Percentiles rank a stretch among this genome's conserved stretches.
Conservation (phyloP, 2,113 vertebrate species). For the Pelusios castaneus region DNA sequence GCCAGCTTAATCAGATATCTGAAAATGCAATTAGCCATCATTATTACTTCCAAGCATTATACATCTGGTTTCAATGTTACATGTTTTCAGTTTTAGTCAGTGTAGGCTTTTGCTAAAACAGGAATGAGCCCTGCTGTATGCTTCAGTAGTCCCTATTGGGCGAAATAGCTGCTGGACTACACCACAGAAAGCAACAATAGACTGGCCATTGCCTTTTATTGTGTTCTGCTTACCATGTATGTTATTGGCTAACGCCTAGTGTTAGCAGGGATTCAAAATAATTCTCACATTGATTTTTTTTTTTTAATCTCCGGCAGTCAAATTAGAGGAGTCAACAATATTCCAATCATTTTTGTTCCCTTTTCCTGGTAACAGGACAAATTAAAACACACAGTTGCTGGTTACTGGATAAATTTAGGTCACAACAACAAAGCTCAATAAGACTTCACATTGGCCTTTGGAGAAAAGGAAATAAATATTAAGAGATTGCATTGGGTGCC, state of each 20-base stretch:
- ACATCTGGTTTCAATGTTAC: background rate
- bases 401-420: constrained; percentile 41
- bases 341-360: background rate
- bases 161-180: background rate
- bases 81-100: background rate
- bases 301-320: constrained; percentile 15
- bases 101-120: background rate
- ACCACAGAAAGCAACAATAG: background rate
- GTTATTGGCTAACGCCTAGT: background rate
- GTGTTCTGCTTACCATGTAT: background rate
- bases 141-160: background rate
- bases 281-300: constrained; percentile 17
- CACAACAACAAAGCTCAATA: constrained; percentile 35
- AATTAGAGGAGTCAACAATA: constrained; percentile 23
- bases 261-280: background rate
- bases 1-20: constrained; percentile 18
- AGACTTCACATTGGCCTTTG: constrained; percentile 48
- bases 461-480: constrained; percentile 43
- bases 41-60: background rate
- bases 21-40: constrained; percentile 16
- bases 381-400: background rate
- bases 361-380: constrained; percentile 49
- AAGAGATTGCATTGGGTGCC: background rate
- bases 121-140: background rate
- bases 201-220: background rate